Evolutionary conservation across 2,113 vertebrate species (phyloP), one percentile per base, ranked within the genome.

Genomic region (Sterrhoptilus dennistouni): DNA sequence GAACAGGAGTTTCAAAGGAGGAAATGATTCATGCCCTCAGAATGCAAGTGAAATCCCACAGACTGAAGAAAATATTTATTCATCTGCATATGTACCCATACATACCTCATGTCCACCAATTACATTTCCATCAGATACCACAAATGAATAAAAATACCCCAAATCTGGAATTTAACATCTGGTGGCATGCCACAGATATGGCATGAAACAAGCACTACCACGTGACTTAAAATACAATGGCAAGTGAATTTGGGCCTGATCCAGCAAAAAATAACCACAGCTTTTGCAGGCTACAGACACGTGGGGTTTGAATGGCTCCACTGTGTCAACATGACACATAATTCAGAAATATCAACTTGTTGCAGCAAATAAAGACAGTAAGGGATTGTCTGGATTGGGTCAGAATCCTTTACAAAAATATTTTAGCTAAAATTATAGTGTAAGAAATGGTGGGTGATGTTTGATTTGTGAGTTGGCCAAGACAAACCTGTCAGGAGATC

Each of bases 11-110:
- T 95, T 93, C 84, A 87, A 54, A 47, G 59, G 21, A 95, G 82
- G 93, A 96, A 96, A 77, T 94, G 75, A 97, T 80, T 96, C 95
- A 96, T 66, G 64, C 28, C 75, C 66, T 83, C 4, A 40, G 75
- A 93, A 95, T 40, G 87, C 52, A 91, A 90, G 84, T 40, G 64
- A 96, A 96, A 96, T 86, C 87, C 93, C 59, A 65, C 79, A 94
- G 68, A 80, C 52, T 12, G 50, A 65, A 80, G 79, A 94, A 96
- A 92, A 93, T 47, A 83, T 27, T 64, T 76, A 45, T 42, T 95
- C 50, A 83, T 88, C 79, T 90, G 54, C 27, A 29, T 54, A 44
- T 11, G 6, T 87, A n/a, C 38, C 83, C 0, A 1, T 35, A 54
- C 8, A 21, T 44, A 80, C 52, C 47, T 91, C 50, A 5, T 8